Evolutionary conservation across 2,797 vertebrate genomes (phyloP).

Genomic region (Crenuchus spilurus): DNA sequence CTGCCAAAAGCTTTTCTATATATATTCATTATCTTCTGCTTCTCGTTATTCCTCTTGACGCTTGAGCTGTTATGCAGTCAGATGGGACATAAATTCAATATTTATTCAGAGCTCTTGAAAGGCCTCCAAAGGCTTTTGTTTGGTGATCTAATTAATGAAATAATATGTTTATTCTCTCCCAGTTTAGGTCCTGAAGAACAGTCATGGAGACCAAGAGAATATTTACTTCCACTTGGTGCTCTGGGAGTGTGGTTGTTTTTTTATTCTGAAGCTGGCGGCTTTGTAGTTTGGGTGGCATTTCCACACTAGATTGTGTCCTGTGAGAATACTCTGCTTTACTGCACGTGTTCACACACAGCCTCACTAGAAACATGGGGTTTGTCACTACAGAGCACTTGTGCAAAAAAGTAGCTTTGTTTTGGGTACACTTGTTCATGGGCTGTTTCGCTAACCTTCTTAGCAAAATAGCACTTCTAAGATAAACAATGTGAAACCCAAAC

Average conservation of each 20-base stretch:
- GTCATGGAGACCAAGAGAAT: constrained; percentile 77
- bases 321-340: constrained; percentile 71
- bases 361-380: constrained; percentile 45
- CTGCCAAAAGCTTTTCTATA: constrained; percentile 11
- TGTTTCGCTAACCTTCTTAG: neutral
- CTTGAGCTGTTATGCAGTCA: constrained; percentile 57
- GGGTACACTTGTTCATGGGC: neutral
- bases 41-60: constrained; percentile 46
- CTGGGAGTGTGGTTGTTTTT: constrained; percentile 65
- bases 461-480: neutral
- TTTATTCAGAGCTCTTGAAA: constrained; percentile 74
- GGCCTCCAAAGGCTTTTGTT: constrained; percentile 65
- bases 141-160: constrained; percentile 81
- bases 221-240: constrained; percentile 74
- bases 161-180: constrained; percentile 78
- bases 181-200: constrained; percentile 76
- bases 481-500: neutral
- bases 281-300: constrained; percentile 78
- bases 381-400: constrained; percentile 8
- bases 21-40: constrained; percentile 21
- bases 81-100: constrained; percentile 71
- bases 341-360: constrained; percentile 74
- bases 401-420: neutral
- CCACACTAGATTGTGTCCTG: constrained; percentile 72
- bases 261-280: constrained; percentile 69